Conservation (phyloP, 1,140 invertebrate species). For the Diorhabda sublineata region DNA sequence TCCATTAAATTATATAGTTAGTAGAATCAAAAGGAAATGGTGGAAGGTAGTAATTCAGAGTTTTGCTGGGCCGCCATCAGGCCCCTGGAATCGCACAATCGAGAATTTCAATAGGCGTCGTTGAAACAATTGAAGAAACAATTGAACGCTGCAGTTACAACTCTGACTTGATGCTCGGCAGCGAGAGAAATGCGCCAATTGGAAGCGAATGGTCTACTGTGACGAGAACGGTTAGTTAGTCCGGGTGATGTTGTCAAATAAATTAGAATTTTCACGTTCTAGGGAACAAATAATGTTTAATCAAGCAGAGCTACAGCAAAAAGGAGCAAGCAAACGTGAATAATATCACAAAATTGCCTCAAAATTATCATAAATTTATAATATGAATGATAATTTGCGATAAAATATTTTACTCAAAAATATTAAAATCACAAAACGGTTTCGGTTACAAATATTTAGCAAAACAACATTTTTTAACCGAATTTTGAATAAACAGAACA, state of each 20-base stretch:
- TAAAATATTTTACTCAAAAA: too few relatives aligned
- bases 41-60: conserved; percentile 30
- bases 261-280: conserved; percentile 1
- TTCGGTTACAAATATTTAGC: too few relatives aligned
- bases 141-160: conserved; percentile 27
- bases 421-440: too few relatives aligned
- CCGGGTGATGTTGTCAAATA: neutral
- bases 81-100: conserved; percentile 27
- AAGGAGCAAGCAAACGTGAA: too few relatives aligned
- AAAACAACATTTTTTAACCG: too few relatives aligned
- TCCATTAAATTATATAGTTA: conserved; percentile 28
- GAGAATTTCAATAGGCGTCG: conserved; percentile 28
- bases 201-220: neutral
- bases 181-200: conserved; percentile 9
- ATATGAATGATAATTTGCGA: too few relatives aligned
- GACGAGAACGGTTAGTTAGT: neutral
- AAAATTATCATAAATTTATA: too few relatives aligned
- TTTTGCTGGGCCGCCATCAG: conserved; percentile 23
- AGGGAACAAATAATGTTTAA: too few relatives aligned
- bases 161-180: conserved; percentile 11
- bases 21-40: conserved; percentile 21
- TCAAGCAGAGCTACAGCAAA: too few relatives aligned
- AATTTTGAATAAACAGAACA: too few relatives aligned
- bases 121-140: conserved; percentile 29
- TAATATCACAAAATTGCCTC: too few relatives aligned